Evolutionary conservation across 2,797 vertebrate species (phyloP).

Genomic region (Mycteria americana): DNA sequence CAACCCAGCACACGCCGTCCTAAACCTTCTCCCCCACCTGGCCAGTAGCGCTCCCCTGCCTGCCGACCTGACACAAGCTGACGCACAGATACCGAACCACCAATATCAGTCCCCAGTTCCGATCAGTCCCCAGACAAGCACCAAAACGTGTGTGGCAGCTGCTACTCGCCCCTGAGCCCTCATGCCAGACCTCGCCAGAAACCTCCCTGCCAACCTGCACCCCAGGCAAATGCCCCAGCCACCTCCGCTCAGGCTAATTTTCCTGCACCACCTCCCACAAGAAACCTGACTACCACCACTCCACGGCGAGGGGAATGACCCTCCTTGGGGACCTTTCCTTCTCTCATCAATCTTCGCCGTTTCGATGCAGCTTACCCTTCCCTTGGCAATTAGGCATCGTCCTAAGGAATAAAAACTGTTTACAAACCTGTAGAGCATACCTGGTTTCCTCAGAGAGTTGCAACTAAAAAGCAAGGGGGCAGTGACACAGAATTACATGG

Average conservation of each 20-base stretch:
- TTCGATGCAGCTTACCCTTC: background rate
- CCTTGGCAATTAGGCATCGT: background rate
- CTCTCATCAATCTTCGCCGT: background rate
- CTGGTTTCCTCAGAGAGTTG: constrained; percentile 9
- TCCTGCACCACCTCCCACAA: background rate
- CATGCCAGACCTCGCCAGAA: background rate
- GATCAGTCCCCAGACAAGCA: background rate
- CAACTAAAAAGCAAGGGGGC: background rate
- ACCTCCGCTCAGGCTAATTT: background rate
- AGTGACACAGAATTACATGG: background rate
- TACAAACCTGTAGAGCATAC: constrained; percentile 18
- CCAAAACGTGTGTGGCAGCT: background rate
- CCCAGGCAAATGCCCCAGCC: background rate
- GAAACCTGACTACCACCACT: background rate
- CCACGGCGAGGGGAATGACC: background rate
- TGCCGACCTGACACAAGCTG: background rate
- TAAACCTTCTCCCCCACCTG: background rate
- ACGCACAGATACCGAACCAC: background rate
- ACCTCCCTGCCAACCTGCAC: background rate
- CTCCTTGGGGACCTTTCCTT: background rate
- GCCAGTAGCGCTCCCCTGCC: background rate
- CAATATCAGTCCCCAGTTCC: background rate
- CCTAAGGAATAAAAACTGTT: constrained; percentile 1
- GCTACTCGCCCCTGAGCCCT: background rate
- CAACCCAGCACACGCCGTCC: background rate